phyloP scores from a whole-genome alignment of 2,113 vertebrate genomes.

The Rhynchopsitta pachyrhyncha region DNA sequence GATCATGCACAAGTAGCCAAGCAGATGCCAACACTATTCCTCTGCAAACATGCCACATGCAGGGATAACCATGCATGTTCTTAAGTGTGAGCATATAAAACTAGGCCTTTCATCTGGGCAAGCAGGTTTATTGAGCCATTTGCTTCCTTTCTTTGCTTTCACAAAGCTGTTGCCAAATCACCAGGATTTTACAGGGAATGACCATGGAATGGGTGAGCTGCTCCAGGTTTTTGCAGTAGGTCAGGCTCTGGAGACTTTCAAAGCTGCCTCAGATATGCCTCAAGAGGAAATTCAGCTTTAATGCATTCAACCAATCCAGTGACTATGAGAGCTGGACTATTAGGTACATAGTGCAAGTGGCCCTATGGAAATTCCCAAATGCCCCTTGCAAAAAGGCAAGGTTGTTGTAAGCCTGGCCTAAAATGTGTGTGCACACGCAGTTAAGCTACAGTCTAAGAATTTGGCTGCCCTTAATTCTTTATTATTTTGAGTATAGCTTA shows the following conservation, averaged over 20 bases:
- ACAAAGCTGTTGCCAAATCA: background rate
- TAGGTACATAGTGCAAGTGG: background rate
- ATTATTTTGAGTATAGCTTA: background rate
- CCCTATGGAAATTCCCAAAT: background rate
- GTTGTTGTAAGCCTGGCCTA: background rate
- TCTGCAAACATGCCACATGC: rapidly evolving
- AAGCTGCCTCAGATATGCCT: background rate
- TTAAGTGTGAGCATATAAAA: background rate
- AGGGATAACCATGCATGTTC: rapidly evolving
- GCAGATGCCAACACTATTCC: background rate
- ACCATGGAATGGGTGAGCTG: background rate
- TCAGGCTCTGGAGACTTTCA: background rate
- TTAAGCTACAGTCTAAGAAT: background rate
- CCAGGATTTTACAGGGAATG: background rate
- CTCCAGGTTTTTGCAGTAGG: background rate
- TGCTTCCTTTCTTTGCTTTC: background rate
- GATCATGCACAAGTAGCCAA: background rate
- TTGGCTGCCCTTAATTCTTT: background rate
- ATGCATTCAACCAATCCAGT: background rate
- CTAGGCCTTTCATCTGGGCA: background rate
- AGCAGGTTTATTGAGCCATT: background rate
- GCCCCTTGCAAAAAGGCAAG: background rate
- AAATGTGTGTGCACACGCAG: background rate
- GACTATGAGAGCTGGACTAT: background rate
- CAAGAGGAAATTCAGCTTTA: background rate